Evolutionary conservation across 2,888 invertebrate species (phyloP), one percentile per base, ranked within the genome.

Genomic region (Lepidochitona cinerea): DNA sequence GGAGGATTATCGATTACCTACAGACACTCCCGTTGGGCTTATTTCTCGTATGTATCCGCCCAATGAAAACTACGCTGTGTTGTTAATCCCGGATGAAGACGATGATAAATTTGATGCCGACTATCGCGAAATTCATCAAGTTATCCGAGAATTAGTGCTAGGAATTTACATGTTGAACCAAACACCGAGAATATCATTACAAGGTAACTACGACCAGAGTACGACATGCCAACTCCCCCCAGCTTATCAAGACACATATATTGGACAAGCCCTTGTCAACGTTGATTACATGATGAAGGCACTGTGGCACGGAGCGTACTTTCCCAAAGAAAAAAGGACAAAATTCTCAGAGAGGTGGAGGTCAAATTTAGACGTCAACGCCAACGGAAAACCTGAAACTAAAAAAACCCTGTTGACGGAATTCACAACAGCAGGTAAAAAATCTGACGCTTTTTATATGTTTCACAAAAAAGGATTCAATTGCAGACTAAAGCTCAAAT

Each of bases 271-370:
- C 3, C 79, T 91, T 71, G 86, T 87, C n/a, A 85, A 83, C 73
- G 87, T 90, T 1, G 90, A 91, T 81, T 91, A 90, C 78, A 89
- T 89, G 88, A 85, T 91, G 84, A 90, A 91, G 74, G 82, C 86
- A 3, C 75, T 91, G 52, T 91, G 91, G 90, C 90, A 91, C 81
- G 91, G 91, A 0, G 85, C 85, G 23, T 89, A 87, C 75, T 86
- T 91, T 70, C 88, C 90, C 0, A 86, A 86, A 75, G 90, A 91
- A 6, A 90, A 90, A 79, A 78, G 91, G 65, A 84, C 83, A 54
- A 90, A 90, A 77, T 90, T 91, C 73, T 80, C 87, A 18, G 90
- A 91, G 64, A 82, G 88, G 26, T 91, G 91, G 91, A 75, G 90
- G 29, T 82, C 83, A 53, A 89, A 84, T 76, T 75, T 90, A 9